These are phyloP conservation scores for Elysia chlorotica DNA, from an alignment of 1,140 invertebrate species.

Conservation along the genomic window DNA sequence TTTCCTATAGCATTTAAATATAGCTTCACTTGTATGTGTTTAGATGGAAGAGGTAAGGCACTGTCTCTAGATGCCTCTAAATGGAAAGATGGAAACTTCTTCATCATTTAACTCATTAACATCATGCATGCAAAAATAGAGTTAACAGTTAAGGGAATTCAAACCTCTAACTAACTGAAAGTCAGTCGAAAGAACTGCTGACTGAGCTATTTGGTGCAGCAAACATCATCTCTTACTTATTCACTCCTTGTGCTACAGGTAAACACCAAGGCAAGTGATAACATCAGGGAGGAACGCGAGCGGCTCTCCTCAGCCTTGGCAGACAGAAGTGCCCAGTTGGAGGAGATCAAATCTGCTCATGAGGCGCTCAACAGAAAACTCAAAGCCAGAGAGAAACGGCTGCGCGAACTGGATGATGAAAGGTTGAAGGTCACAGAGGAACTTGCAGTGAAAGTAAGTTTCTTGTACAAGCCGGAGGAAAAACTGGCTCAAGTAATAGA, in stretches of 20 bases:
- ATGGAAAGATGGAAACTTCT: too few relatives aligned
- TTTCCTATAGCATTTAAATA: too few relatives aligned
- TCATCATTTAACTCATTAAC: too few relatives aligned
- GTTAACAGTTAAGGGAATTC: too few relatives aligned
- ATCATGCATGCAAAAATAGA: too few relatives aligned
- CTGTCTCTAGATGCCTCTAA: too few relatives aligned
- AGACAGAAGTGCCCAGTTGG: slow-evolving; percentile 41
- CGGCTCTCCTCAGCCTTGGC: slow-evolving; percentile 35
- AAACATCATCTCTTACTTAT: neutral
- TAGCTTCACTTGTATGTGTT: too few relatives aligned
- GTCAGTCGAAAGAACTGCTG: too few relatives aligned
- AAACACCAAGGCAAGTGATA: slow-evolving; percentile 36
- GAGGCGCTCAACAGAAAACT: slow-evolving; percentile 49
- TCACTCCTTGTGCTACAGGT: neutral
- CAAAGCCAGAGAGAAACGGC: slow-evolving; percentile 46
- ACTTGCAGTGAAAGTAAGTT: neutral
- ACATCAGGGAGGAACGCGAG: slow-evolving; percentile 50
- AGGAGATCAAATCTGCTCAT: slow-evolving; percentile 41
- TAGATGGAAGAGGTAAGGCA: too few relatives aligned
- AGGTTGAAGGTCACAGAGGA: slow-evolving; percentile 30
- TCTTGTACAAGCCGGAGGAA: too few relatives aligned
- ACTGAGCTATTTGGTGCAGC: neutral
- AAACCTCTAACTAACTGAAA: too few relatives aligned
- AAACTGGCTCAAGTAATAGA: too few relatives aligned
- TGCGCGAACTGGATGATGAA: slow-evolving; percentile 48